phyloP scores from a whole-genome alignment of 1,140 invertebrate genomes.

The Drosophila paulistorum region DNA sequence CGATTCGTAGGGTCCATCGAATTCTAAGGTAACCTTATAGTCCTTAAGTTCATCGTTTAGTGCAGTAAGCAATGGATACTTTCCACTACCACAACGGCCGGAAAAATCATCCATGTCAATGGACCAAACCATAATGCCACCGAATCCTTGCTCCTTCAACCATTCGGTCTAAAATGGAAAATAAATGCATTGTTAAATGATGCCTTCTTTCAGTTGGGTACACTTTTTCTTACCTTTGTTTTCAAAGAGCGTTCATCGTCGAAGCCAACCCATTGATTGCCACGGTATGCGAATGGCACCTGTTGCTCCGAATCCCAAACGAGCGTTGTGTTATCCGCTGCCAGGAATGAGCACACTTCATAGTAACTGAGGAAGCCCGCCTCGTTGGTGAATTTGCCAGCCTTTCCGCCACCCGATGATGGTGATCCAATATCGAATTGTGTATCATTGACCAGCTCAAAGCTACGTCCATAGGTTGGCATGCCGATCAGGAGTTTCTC shows the following conservation, averaged over 20 bases:
- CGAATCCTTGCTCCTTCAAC: constrained; percentile 96
- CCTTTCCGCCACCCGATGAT: constrained; percentile 91
- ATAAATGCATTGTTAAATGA: background rate
- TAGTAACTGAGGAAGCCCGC: constrained; percentile 97
- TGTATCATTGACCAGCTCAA: constrained; percentile 94
- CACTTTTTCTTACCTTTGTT: constrained; percentile 89
- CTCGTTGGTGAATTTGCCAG: constrained; percentile 94
- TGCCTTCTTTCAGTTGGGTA: too few relatives aligned
- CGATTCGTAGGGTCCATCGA: constrained; percentile 93
- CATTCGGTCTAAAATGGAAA: constrained; percentile 90
- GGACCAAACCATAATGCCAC: constrained; percentile 99
- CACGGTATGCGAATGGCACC: constrained; percentile 95
- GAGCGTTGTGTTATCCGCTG: constrained; percentile 94
- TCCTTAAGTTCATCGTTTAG: constrained; percentile 93
- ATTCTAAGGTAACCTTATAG: constrained; percentile 93
- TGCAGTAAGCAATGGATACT: constrained; percentile 94
- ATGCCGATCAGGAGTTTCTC: constrained; percentile 98
- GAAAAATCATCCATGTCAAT: constrained; percentile 98
- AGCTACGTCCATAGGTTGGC: constrained; percentile 97
- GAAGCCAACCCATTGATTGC: constrained; percentile 97
- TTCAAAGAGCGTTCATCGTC: constrained; percentile 96
- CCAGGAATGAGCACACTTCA: constrained; percentile 96
- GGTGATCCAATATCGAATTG: constrained; percentile 97
- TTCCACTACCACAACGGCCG: constrained; percentile 94
- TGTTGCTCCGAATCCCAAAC: constrained; percentile 98